A percentile compares a stretch with the other conserved stretches of the same genome.
These are phyloP conservation scores for Gandaritis pyraliata DNA, from an alignment of 2,888 invertebrate genomes.

Conservation along the genomic window DNA sequence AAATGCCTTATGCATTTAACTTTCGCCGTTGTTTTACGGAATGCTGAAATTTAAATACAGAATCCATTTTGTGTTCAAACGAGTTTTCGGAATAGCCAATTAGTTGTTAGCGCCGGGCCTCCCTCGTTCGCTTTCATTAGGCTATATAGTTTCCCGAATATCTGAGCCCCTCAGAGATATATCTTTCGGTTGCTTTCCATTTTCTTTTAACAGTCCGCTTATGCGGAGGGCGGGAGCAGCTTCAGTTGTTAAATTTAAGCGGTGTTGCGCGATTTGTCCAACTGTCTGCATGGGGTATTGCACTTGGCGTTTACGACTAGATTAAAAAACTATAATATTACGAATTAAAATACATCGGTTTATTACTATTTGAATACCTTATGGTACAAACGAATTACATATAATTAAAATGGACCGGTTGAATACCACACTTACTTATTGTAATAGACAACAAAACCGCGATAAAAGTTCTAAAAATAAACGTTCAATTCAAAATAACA, in stretches of 20 bases:
- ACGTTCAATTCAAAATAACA: conserved; percentile 12
- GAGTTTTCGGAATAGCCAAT: conserved; percentile 84
- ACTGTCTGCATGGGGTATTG: conserved; percentile 18
- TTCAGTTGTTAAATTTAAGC: conserved; percentile 76
- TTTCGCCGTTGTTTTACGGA: conserved; percentile 80
- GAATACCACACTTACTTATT: too few relatives aligned
- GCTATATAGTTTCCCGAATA: conserved; percentile 84
- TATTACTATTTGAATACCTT: too few relatives aligned
- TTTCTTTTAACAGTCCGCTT: conserved; percentile 75
- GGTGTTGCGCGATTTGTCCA: conserved; percentile 67
- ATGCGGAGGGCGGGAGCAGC: conserved; percentile 63
- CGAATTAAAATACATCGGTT: too few relatives aligned
- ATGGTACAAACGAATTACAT: too few relatives aligned
- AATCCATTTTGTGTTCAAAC: conserved; percentile 85
- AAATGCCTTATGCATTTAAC: conserved; percentile 77
- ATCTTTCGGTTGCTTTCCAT: conserved; percentile 78
- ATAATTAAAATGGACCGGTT: too few relatives aligned
- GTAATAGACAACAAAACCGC: too few relatives aligned
- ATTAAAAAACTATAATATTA: not conserved
- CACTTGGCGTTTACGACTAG: not conserved
- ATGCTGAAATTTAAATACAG: conserved; percentile 83
- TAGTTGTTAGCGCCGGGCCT: conserved; percentile 84
- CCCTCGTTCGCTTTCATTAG: conserved; percentile 84
- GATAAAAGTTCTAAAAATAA: conserved; percentile 1
- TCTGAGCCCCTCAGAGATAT: conserved; percentile 80